phyloP scores from a whole-genome alignment of 2,113 vertebrate species.

The human region DNA sequence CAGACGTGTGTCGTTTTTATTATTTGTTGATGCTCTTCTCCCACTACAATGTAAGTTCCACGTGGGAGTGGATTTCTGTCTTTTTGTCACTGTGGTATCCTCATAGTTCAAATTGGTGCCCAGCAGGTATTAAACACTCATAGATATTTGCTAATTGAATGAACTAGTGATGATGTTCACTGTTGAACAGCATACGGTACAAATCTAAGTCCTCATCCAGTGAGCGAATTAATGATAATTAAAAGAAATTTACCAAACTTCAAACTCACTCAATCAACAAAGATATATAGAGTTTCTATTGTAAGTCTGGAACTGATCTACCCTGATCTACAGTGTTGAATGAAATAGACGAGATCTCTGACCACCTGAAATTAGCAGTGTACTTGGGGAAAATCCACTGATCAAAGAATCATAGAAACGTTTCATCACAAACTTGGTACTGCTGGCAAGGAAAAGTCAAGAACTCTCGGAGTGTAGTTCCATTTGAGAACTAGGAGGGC shows the following conservation, averaged over 20 bases:
- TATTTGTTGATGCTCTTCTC: neutral
- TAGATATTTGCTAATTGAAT: neutral
- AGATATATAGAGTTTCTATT: rapidly evolving
- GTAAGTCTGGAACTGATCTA: neutral
- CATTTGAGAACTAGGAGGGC: neutral
- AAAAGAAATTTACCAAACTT: neutral
- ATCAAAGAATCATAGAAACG: neutral
- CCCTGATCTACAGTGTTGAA: neutral
- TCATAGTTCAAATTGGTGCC: neutral
- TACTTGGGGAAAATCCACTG: neutral
- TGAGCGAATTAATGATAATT: neutral
- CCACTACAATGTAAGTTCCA: neutral
- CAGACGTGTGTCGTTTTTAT: rapidly evolving
- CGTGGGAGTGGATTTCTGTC: neutral
- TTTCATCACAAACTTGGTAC: neutral
- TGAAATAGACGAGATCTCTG: neutral
- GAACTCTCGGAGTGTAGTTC: neutral
- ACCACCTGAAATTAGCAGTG: neutral
- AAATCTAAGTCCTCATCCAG: neutral
- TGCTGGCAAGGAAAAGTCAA: neutral
- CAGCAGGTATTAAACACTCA: neutral
- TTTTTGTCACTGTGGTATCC: neutral
- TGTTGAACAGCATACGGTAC: neutral
- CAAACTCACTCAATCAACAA: neutral
- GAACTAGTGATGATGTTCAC: neutral